A percentile compares a stretch with the other conserved stretches of the same genome.
phyloP scores from a whole-genome alignment of 2,797 vertebrate species.

The Peromyscus attwateri region DNA sequence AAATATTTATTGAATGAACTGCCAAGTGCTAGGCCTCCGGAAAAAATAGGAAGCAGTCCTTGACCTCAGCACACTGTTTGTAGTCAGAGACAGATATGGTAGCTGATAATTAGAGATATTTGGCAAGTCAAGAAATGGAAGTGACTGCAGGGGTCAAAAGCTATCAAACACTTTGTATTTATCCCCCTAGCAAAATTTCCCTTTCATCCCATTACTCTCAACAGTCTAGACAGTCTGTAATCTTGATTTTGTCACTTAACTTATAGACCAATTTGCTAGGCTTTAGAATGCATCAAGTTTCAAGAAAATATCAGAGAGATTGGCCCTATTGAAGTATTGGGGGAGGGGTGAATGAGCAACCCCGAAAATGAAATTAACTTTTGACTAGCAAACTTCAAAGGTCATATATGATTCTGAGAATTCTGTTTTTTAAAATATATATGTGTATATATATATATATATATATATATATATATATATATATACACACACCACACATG shows the following conservation, averaged over 20 bases:
- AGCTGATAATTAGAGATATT: constrained; percentile 47
- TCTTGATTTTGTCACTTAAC: constrained; percentile 70
- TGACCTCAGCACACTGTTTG: constrained; percentile 63
- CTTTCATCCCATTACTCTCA: constrained; percentile 53
- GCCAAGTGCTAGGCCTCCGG: constrained; percentile 30
- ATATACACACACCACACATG: not conserved
- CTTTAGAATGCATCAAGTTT: constrained; percentile 54
- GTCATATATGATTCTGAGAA: constrained; percentile 25
- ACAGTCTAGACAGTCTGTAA: constrained; percentile 64
- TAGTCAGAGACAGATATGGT: constrained; percentile 25
- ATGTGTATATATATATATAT: not conserved
- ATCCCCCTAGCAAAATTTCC: constrained; percentile 44
- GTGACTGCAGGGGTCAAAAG: constrained; percentile 46
- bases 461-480: not conserved
- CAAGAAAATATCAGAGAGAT: not conserved
- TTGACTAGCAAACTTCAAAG: constrained; percentile 3
- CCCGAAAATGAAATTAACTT: constrained; percentile 43
- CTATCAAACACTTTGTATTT: constrained; percentile 52
- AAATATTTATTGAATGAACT: constrained; percentile 60
- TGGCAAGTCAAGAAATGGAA: constrained; percentile 51
- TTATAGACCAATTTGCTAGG: constrained; percentile 49
- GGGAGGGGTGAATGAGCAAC: not conserved
- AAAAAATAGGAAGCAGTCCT: not conserved
- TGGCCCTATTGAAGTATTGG: not conserved
- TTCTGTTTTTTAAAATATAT: no score